Evolutionary conservation across 1,140 invertebrate genomes (phyloP), one percentile per base, ranked within the genome.

Genomic region (Drosophila paulistorum): DNA sequence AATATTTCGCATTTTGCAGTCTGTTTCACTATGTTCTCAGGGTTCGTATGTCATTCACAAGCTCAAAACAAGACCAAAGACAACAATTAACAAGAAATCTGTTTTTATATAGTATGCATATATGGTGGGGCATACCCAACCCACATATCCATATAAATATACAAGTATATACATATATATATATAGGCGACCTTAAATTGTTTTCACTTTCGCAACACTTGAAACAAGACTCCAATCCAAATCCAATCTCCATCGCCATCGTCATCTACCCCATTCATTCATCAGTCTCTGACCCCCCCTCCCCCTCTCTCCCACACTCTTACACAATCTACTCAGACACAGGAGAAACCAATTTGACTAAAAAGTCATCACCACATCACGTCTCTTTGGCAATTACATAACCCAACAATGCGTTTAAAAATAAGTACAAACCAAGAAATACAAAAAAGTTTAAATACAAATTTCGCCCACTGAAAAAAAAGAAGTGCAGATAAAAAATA

Each of bases 401-500:
- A 59, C 33, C 57, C 45, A 51, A 51, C 45, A 51, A 51, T 51
- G 45, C 45, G 45, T 51, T 51, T 51, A 37, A 59, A 67, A 67
- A 67, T 58, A 63, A 35, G 51, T 58, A 51, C 48, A 54, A 23
- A 17, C 37, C 30, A 65, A 39, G 9, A 17, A 65, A 65, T 55
- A 65, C 51, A 51, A 69, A 73, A 74, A 84, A 84, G 77, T 85
- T 73, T 74, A 84, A 77, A 79, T 75, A 71, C 67, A 71, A 48
- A 65, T 67, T 67, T 51, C 60, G 60, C 60, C 60, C 60, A 62
- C 60, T 41, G 17, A 41, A 41, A 39, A 37, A 59, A 41, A 23
- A 80, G 77, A 84, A 84, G 77, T 85, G 77, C 77, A 84, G 81
- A 79, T 72, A 71, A 71, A 72, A 70, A 71, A 67, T 60, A 59